Evolutionary conservation across 1,140 invertebrate species (phyloP), one percentile per base, ranked within the genome.

Genomic region (Augochlora pura): DNA sequence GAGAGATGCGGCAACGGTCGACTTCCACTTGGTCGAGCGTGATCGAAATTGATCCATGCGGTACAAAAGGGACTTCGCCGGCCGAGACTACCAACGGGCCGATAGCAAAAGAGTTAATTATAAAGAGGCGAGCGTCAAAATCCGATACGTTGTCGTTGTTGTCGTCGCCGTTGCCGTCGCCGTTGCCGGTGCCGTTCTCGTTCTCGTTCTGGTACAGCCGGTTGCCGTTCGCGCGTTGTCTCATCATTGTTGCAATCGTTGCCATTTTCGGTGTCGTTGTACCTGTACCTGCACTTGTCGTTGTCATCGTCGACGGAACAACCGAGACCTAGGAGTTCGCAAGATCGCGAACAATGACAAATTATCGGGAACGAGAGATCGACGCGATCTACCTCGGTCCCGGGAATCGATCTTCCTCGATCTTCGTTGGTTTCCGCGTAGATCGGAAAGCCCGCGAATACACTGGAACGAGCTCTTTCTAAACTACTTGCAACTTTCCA

Each of bases 41-140:
- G 88, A 90, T 90, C 86, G 83, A 88, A 85, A 90, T 89, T 85
- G 88, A 91, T 90, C 88, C 77, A 77, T 68, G 72, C 80, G 81
- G 66, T 68, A 89, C 85, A 90, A 88, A 90, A 90, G 86, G 46
- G 76, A 83, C 9, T 38, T 57, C 23, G 68, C 76, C 69, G 70
- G 69, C 42, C 60, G 60, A 79, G 78, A 79, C 81, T 74, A 68
- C 57, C 81, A 64, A 77, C 81, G 70, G 67, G 59, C 78, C 79
- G 81, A 87, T 80, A 74, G 86, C 79, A 84, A 88, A 89, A 88
- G 87, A 84, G 88, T 88, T 90, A 90, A 90, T 90, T 89, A 90
- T 89, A 90, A 88, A 88, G 86, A 80, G 79, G 42, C 63, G 77
- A 72, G 80, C 80, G 66, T 82, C 83, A 68, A 86, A 86, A 83